Evolutionary conservation across 1,140 invertebrate species (phyloP).

Genomic region (Drosophila lowei): DNA sequence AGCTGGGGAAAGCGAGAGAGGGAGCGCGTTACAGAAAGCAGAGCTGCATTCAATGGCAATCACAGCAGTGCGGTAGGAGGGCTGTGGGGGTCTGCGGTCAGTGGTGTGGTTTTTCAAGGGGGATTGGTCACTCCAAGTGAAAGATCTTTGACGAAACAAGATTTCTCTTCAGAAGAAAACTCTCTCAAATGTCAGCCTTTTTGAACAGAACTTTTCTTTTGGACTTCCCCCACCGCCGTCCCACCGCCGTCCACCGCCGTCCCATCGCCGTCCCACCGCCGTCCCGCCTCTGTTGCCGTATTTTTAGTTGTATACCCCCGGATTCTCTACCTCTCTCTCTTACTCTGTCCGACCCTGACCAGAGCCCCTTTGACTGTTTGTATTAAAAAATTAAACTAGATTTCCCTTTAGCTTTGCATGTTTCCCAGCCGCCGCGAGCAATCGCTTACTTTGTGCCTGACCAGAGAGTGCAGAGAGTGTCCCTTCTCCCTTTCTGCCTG

Average conservation of each 20-base stretch:
- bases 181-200: neutral
- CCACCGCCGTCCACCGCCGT: neutral
- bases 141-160: neutral
- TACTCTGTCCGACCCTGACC: conserved; percentile 7
- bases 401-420: conserved; percentile 78
- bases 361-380: conserved; percentile 65
- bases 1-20: conserved; percentile 37
- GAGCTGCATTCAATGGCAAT: conserved; percentile 69
- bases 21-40: conserved; percentile 55
- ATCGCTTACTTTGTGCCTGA: conserved; percentile 66
- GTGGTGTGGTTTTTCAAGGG: conserved; percentile 6
- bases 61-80: conserved; percentile 18
- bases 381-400: conserved; percentile 81
- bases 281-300: conserved; percentile 27
- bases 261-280: too few species aligned
- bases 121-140: neutral
- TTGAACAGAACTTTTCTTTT: too few species aligned
- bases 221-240: neutral
- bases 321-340: too few species aligned
- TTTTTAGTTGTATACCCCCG: conserved; percentile 1
- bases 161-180: neutral
- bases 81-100: neutral
- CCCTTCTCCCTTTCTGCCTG: conserved; percentile 22
- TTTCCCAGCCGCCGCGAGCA: conserved; percentile 63
- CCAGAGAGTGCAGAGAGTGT: neutral